Percentiles rank a stretch among this genome's conserved stretches.
These are phyloP conservation scores for Polydesmus complanatus DNA, from an alignment of 2,888 invertebrate genomes.

Conservation along the genomic window DNA sequence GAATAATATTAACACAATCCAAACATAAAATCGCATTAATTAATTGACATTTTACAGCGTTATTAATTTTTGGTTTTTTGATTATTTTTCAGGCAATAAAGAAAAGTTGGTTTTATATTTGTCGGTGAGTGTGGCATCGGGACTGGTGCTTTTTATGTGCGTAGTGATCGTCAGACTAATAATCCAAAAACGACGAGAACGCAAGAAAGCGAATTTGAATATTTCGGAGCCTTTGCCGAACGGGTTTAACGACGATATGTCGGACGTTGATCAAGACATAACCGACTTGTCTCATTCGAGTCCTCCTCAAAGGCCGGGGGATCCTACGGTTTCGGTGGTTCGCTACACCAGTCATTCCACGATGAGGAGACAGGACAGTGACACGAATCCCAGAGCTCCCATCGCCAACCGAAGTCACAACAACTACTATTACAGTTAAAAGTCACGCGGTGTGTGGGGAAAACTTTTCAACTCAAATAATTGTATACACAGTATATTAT, in stretches of 20 bases:
- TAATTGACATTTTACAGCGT: too few relatives aligned
- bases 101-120: constrained; percentile 71
- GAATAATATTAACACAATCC: too few relatives aligned
- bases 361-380: constrained; percentile 25
- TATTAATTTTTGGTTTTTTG: too few relatives aligned
- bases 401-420: constrained; percentile 21
- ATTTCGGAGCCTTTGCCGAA: constrained; percentile 63
- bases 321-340: constrained; percentile 23
- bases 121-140: constrained; percentile 57
- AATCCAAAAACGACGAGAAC: constrained; percentile 48
- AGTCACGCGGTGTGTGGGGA: neutral
- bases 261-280: constrained; percentile 67
- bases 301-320: constrained; percentile 42
- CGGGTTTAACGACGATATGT: constrained; percentile 67
- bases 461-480: neutral
- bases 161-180: constrained; percentile 56
- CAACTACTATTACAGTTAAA: constrained; percentile 23
- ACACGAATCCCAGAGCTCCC: constrained; percentile 36
- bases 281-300: constrained; percentile 49
- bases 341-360: constrained; percentile 23
- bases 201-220: constrained; percentile 32
- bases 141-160: constrained; percentile 54
- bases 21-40: too few relatives aligned
- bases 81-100: constrained; percentile 52
- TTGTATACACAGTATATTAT: too few relatives aligned